Conservation (phyloP, 2,888 invertebrate genomes). For the Hanleya hanleyi region DNA sequence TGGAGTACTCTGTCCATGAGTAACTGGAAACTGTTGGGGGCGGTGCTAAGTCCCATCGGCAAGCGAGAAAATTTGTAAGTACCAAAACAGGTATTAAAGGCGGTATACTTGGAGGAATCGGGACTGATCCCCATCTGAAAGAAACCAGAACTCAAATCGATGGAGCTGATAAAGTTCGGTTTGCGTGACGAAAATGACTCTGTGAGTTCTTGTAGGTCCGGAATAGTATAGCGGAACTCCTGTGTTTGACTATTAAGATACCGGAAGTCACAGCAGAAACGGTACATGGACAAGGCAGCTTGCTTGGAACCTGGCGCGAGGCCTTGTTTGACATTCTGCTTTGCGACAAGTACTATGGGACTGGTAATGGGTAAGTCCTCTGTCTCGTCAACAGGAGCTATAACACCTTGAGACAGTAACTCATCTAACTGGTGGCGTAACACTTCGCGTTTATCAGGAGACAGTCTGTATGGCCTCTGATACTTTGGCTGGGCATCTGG, state of each 20-base stretch:
- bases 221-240: conserved; percentile 7
- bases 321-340: background rate
- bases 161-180: conserved; percentile 8
- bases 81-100: conserved; percentile 6
- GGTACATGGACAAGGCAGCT: background rate
- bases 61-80: conserved; percentile 13
- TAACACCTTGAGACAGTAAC: conserved; percentile 8
- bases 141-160: conserved; percentile 19
- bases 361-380: conserved; percentile 10
- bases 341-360: conserved; percentile 2
- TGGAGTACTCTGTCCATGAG: conserved; percentile 7
- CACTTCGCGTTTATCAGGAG: conserved; percentile 10
- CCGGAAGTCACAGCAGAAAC: conserved; percentile 15
- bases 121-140: conserved; percentile 9
- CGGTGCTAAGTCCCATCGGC: conserved; percentile 4
- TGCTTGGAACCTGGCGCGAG: background rate
- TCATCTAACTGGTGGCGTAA: conserved; percentile 12
- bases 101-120: background rate
- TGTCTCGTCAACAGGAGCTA: conserved; percentile 1
- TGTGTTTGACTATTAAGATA: conserved; percentile 14
- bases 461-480: conserved; percentile 2
- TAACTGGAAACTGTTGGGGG: conserved; percentile 16
- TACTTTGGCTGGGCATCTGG: background rate
- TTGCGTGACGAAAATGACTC: background rate
- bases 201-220: conserved; percentile 11